Percentiles rank a stretch among this genome's conserved stretches.
These are phyloP conservation scores for Trileptium ribeirensis DNA, from an alignment of 2,888 invertebrate genomes.

Conservation along the genomic window DNA sequence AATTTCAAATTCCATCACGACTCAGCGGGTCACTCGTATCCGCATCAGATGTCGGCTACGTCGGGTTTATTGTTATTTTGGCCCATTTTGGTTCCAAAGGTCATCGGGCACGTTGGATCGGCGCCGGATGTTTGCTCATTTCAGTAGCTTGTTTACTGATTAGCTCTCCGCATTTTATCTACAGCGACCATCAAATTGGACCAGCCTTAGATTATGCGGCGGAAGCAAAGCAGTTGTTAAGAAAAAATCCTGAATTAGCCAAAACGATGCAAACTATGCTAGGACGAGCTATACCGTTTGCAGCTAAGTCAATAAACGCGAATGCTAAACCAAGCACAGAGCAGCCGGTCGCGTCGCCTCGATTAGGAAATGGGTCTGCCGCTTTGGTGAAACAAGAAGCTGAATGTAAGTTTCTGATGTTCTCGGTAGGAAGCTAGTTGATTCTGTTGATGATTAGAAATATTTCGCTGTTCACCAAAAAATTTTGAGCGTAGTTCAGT, in stretches of 20 bases:
- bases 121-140: slow-evolving; percentile 25
- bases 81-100: slow-evolving; percentile 23
- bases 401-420: too few species aligned
- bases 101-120: slow-evolving; percentile 26
- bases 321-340: too few species aligned
- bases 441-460: too few species aligned
- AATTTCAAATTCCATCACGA: slow-evolving; percentile 23
- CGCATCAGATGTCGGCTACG: slow-evolving; percentile 24
- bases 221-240: not conserved
- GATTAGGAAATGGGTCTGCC: too few species aligned
- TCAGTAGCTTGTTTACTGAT: slow-evolving; percentile 17
- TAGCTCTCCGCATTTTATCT: slow-evolving; percentile 16
- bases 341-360: too few species aligned
- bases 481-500: too few species aligned
- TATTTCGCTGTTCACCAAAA: too few species aligned
- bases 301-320: too few species aligned
- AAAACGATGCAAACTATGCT: not conserved
- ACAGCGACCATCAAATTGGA: not conserved
- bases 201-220: not conserved
- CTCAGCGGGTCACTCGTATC: slow-evolving; percentile 21
- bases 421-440: too few species aligned
- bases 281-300: not conserved
- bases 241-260: not conserved
- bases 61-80: slow-evolving; percentile 16
- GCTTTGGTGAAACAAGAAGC: too few species aligned